A percentile compares a stretch with the other conserved stretches of the same genome.
phyloP scores from a whole-genome alignment of 2,113 vertebrate genomes.

The Lophochroa leadbeateri region DNA sequence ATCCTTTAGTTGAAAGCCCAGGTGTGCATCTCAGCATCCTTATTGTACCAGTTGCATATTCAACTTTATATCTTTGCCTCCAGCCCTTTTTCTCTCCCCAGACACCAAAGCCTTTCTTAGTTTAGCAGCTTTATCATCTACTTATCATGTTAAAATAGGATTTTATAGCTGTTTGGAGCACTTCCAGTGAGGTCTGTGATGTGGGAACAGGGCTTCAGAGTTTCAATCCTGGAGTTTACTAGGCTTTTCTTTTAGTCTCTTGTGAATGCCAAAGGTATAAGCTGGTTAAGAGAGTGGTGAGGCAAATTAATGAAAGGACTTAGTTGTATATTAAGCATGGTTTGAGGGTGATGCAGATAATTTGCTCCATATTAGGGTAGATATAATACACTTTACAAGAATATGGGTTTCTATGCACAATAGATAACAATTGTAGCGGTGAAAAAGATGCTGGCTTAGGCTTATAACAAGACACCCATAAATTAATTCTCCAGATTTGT shows the following conservation, averaged over 20 bases:
- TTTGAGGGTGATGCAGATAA: not conserved
- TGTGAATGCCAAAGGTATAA: not conserved
- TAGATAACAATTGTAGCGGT: not conserved
- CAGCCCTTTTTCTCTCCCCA: not conserved
- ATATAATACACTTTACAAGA: not conserved
- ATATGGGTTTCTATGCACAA: not conserved
- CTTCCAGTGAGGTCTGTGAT: not conserved
- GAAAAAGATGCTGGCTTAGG: not conserved
- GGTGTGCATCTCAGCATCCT: not conserved
- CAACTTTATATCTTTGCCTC: not conserved
- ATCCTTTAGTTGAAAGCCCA: not conserved
- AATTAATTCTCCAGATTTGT: not conserved
- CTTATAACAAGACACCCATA: not conserved
- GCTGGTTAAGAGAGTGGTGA: not conserved
- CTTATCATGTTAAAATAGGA: not conserved
- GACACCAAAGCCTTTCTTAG: not conserved
- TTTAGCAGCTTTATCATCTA: not conserved
- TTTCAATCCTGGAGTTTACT: not conserved
- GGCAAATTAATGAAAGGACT: not conserved
- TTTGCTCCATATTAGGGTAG: not conserved
- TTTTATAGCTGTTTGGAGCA: not conserved
- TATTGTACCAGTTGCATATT: not conserved
- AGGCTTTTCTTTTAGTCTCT: not conserved
- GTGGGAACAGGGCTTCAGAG: not conserved
- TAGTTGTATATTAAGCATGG: rapidly evolving